phyloP scores from a whole-genome alignment of 1,140 invertebrate genomes.

The Homalodisca vitripennis region DNA sequence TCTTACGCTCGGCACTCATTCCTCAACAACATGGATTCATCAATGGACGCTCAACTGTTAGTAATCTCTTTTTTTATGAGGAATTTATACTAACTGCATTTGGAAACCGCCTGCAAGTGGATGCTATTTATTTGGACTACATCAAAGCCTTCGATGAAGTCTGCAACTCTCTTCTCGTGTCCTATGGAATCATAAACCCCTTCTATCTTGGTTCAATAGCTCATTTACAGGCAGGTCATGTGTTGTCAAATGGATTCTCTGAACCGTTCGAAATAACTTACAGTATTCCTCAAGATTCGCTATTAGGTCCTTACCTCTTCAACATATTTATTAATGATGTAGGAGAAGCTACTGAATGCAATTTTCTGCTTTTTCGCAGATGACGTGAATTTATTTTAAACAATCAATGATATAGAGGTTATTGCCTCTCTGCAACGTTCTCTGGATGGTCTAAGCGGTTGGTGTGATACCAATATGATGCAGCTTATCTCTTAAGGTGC shows the following conservation, averaged over 20 bases:
- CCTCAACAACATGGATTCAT: conserved; percentile 8
- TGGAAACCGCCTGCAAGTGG: not conserved
- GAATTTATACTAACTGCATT: not conserved
- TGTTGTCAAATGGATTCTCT: not conserved
- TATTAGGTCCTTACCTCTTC: not conserved
- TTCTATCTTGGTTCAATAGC: not conserved
- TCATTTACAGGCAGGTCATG: not conserved
- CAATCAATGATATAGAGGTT: not conserved
- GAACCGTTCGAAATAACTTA: not conserved
- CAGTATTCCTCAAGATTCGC: not conserved
- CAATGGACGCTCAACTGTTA: not conserved
- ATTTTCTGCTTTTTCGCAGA: conserved; percentile 1
- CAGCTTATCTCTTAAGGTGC: no score
- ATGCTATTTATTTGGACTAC: not conserved
- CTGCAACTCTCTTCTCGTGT: not conserved
- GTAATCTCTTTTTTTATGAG: not conserved
- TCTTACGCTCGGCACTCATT: not conserved
- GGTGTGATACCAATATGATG: not conserved
- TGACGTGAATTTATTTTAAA: not conserved
- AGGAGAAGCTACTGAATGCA: not conserved
- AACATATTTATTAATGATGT: conserved; percentile 1
- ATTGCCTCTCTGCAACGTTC: not conserved
- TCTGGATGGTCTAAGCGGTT: not conserved
- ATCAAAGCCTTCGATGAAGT: not conserved
- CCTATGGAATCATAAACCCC: not conserved